Evolutionary conservation across 2,113 vertebrate species (phyloP), one percentile per base, ranked within the genome.

Genomic region (Triplophysa siluroides): DNA sequence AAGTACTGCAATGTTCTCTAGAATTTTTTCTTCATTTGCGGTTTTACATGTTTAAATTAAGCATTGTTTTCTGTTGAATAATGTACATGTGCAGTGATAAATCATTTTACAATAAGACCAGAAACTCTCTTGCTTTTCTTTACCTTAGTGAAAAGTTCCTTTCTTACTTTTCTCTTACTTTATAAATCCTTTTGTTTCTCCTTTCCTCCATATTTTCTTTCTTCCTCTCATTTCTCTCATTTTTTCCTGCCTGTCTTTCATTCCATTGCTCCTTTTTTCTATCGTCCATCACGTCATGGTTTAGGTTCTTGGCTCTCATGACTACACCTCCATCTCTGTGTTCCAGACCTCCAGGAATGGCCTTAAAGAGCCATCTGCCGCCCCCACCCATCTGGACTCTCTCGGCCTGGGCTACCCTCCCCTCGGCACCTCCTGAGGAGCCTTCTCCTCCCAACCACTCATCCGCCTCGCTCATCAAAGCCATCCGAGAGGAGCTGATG

Each of bases 391-490:
- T 90, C 87, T 93, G 60, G 95, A 94, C 78, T 83, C 90, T 60
- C 75, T 95, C 0, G 92, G 92, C 64, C 87, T 92, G 86, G 93
- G 94, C 78, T 98, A 96, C 87, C 86, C 93, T 78, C 90, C 94
- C 94, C 60, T 92, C 93, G 86, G 94, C 94, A 67, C 86, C 80
- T 1, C 93, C 94, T 10, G 93, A 96, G 84, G 95, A 96, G 67
- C 92, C 93, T 8, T 92, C 95, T 73, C 95, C 96, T 71, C 95
- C 97, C 0, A 88, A 93, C 71, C 96, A 98, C 88, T 98, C 98
- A 0, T 99, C 98, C 0, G 96, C 98, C 77, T 99, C 98, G 21
- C 95, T 99, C 89, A 99, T 99, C 92, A 98, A 98, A 93, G 98
- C 97, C 82, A 99, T 99, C 88, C 93, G 98, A 41, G 98, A 98